Evolutionary conservation across 2,888 invertebrate genomes (phyloP).

Genomic region (Pristionchus exspectatus): DNA sequence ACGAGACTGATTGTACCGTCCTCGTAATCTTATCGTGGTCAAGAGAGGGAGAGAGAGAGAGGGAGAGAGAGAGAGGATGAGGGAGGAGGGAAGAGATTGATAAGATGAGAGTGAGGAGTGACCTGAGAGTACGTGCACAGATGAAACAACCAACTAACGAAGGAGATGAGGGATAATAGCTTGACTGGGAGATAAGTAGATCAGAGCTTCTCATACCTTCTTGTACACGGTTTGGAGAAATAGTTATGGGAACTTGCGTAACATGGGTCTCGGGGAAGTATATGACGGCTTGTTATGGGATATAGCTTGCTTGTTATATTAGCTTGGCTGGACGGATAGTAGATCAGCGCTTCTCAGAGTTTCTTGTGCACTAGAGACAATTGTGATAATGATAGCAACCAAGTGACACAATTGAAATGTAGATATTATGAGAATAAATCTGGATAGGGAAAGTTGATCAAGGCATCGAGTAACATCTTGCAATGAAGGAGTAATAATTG

Average conservation of each 20-base stretch:
- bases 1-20: not conserved
- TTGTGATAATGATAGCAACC: too few species aligned
- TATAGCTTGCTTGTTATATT: too few species aligned
- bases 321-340: too few species aligned
- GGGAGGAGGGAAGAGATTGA: not conserved
- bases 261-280: too few species aligned
- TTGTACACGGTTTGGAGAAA: not conserved
- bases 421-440: not conserved
- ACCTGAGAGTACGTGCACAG: slow-evolving; percentile 26
- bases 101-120: slow-evolving; percentile 9
- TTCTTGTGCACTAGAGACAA: too few species aligned
- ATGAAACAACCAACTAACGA: slow-evolving; percentile 50
- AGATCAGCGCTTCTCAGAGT: too few species aligned
- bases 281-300: too few species aligned
- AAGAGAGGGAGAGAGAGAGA: not conserved
- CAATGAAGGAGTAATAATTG: too few species aligned
- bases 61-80: not conserved
- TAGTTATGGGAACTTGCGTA: too few species aligned
- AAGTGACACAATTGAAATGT: too few species aligned
- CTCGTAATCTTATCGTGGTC: not conserved
- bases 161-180: not conserved
- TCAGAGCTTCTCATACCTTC: not conserved
- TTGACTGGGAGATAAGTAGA: not conserved
- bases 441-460: too few species aligned
- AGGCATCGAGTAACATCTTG: too few species aligned